Conservation (phyloP, 2,888 invertebrate species). For the Stenotaenia linearis region DNA sequence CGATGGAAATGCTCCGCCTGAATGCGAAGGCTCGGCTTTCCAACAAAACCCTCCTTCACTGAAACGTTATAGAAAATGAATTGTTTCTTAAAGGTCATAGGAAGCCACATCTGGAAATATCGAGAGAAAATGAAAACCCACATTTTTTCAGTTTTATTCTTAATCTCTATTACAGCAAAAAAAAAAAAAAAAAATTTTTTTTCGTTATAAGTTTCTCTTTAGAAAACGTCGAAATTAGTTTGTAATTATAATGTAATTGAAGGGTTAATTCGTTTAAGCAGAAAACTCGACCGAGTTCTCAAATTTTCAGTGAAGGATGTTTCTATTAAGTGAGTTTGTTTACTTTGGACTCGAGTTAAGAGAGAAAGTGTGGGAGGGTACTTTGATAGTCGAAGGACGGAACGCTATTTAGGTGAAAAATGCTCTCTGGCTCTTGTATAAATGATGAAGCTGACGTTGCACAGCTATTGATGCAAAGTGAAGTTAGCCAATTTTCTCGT, state of each 20-base stretch:
- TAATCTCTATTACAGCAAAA: not conserved
- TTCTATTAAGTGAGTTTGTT: not conserved
- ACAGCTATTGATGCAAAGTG: not conserved
- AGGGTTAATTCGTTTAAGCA: not conserved
- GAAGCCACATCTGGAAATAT: not conserved
- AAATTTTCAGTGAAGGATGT: not conserved
- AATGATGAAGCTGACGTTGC: not conserved
- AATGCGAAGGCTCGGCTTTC: conserved; percentile 13
- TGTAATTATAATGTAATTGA: not conserved
- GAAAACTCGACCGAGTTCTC: not conserved
- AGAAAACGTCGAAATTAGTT: not conserved
- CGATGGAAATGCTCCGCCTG: not conserved
- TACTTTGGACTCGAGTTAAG: not conserved
- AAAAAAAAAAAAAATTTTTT: not conserved
- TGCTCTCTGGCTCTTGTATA: not conserved
- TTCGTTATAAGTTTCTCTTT: not conserved
- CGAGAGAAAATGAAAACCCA: not conserved
- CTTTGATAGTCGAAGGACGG: not conserved
- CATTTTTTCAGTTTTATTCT: not conserved
- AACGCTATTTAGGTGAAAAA: not conserved
- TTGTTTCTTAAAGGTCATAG: not conserved
- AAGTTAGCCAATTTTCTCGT: not conserved
- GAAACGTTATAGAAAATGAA: not conserved
- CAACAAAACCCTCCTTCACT: not conserved
- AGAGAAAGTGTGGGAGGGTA: not conserved